These are phyloP conservation scores for Ladona fulva DNA, from an alignment of 1,140 invertebrate genomes.

Conservation along the genomic window DNA sequence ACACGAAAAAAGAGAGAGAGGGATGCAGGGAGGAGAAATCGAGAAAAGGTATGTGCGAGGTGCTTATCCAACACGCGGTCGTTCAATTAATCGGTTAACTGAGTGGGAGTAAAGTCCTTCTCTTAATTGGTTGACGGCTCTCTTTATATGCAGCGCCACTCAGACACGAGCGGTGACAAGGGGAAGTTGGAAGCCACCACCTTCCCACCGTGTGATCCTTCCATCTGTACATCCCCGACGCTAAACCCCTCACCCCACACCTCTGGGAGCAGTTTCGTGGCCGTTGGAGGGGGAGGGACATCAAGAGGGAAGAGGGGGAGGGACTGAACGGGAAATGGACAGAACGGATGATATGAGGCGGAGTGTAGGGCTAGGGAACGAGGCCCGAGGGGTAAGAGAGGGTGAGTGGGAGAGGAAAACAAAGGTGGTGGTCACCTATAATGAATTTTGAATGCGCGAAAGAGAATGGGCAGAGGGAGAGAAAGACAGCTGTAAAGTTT, in stretches of 20 bases:
- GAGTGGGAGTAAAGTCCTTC: not conserved
- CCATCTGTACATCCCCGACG: not conserved
- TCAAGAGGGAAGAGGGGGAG: not conserved
- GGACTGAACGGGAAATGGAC: not conserved
- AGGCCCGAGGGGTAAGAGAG: not conserved
- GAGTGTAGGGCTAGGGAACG: not conserved
- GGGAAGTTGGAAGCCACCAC: no score
- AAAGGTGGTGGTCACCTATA: conserved; percentile 3
- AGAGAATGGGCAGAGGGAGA: not conserved
- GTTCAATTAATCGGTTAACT: not conserved
- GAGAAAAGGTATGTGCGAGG: not conserved
- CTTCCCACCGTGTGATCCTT: no score
- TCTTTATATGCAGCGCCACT: not conserved
- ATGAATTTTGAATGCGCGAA: not conserved
- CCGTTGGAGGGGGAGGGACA: not conserved
- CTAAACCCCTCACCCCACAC: not conserved
- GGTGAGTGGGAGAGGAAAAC: not conserved
- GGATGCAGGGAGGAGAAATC: not conserved
- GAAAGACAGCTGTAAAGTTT: not conserved
- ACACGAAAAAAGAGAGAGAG: no score
- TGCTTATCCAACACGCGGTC: not conserved
- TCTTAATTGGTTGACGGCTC: conserved; percentile 4
- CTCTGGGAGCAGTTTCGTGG: not conserved
- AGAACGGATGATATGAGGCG: not conserved
- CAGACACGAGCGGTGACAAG: not conserved